Evolutionary conservation across 2,113 vertebrate species (phyloP).

Genomic region (Saccopteryx leptura): DNA sequence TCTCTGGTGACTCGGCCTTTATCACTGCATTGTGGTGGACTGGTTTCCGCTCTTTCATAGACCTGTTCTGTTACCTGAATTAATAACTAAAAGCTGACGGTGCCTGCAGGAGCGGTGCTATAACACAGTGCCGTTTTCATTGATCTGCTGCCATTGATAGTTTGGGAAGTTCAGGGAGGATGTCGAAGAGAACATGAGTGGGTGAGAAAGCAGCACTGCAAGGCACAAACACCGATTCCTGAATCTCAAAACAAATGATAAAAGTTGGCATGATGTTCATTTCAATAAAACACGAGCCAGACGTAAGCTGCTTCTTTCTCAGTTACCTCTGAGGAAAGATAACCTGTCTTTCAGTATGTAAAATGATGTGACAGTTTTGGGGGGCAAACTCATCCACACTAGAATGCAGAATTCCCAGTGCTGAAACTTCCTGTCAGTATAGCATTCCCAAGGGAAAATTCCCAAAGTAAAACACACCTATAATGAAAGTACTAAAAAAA

Average conservation of each 20-base stretch:
- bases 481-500: not conserved
- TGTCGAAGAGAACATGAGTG: slow-evolving; percentile 36
- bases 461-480: not conserved
- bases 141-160: slow-evolving; percentile 49
- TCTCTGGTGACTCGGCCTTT: not conserved
- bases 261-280: slow-evolving; percentile 17
- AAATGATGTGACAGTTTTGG: not conserved
- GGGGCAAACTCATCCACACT: not conserved
- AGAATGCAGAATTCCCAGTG: not conserved
- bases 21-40: not conserved
- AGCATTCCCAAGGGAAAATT: not conserved
- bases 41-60: not conserved
- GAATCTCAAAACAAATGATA: slow-evolving; percentile 44
- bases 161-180: slow-evolving; percentile 43
- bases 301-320: not conserved
- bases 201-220: slow-evolving; percentile 45
- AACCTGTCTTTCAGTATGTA: not conserved
- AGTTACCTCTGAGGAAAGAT: not conserved
- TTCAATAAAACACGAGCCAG: slow-evolving; percentile 3
- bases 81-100: not conserved
- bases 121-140: slow-evolving; percentile 37
- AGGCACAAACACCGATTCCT: not conserved
- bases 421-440: not conserved
- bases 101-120: not conserved
- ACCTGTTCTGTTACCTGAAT: not conserved